Base-by-base conservation (phyloP, 2,797 vertebrate genomes). In the Hippoglossus hippoglossus region DNA sequence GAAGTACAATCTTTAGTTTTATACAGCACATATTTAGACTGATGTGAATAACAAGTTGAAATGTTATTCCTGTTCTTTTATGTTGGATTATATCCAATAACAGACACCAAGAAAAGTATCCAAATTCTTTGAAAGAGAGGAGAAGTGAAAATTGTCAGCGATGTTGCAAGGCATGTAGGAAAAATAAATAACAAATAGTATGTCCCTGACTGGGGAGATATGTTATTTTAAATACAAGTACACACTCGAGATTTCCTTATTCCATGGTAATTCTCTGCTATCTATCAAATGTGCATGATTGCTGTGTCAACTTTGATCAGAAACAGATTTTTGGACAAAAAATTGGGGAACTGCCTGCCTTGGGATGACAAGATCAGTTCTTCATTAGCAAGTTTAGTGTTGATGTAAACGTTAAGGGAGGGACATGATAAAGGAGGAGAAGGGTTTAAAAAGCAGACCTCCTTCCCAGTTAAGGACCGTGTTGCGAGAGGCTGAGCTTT, bases 381-480 rank as follows among this genome's bases (percentile, higher is more conserved):
- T 44, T 8, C n/a, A 49, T 6, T 8, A 19, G n/a, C 46, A 46
- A 4, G 44, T 46, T 46, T 5, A 22, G 6, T 2, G 13, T 12
- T 26, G 52, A 28, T 47, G 18, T 22, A 51, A 59, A 41, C 15
- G 51, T 24, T 7, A 10, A 64, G 65, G 67, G 87, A 72, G 73
- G 78, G 51, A 54, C 11, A 22, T 28, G 55, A 10, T 36, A 61
- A 31, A 1, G 18, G 8, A 7, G n/a, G 26, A 65, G 36, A 24
- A 6, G 0, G 1, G 5, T n/a, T 31, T 55, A 24, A 9, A 31
- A 11, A 64, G 55, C 8, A 61, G 58, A 44, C 15, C 61, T 70
- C 51, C 22, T 39, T 71, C 58, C 68, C 22, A 41, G 18, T 71
- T 52, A 11, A 24, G 2, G 18, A 24, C 49, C 62, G 57, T 5